Evolutionary conservation across 2,888 invertebrate species (phyloP).

Genomic region (Bugula neritina): DNA sequence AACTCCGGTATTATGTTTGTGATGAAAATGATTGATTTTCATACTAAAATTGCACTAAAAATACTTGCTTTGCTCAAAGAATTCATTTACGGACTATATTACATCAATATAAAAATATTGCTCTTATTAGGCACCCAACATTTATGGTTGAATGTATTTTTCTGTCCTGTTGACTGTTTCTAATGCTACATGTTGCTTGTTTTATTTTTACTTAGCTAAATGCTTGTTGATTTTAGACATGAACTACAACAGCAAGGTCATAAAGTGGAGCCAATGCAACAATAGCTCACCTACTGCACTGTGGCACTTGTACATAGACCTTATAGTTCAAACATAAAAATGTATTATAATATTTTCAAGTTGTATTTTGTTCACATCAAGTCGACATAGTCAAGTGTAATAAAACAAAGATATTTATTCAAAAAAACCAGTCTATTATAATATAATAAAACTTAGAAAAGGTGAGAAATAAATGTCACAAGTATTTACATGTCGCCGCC

Average conservation of each 20-base stretch:
- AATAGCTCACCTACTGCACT: neutral
- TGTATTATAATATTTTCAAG: no score
- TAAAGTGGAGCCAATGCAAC: constrained; percentile 28
- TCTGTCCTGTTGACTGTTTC: no score
- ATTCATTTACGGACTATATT: no score
- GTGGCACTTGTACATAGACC: neutral
- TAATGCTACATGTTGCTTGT: no score
- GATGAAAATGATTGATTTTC: no score
- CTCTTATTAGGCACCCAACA: no score
- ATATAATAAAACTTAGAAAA: neutral
- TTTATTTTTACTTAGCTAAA: no score
- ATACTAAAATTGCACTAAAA: no score
- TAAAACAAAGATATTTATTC: neutral
- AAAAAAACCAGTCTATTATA: neutral
- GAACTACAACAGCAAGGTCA: constrained; percentile 46
- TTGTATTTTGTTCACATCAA: neutral
- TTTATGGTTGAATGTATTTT: no score
- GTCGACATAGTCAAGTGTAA: neutral
- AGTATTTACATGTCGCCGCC: neutral
- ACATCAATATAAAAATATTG: no score
- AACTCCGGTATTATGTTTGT: constrained; percentile 85
- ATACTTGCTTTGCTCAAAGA: no score
- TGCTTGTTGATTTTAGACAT: constrained; percentile 37
- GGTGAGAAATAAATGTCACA: neutral
- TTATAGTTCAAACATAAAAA: no score